phyloP scores from a whole-genome alignment of 2,797 vertebrate genomes.

The Rhodeus uyekii region DNA sequence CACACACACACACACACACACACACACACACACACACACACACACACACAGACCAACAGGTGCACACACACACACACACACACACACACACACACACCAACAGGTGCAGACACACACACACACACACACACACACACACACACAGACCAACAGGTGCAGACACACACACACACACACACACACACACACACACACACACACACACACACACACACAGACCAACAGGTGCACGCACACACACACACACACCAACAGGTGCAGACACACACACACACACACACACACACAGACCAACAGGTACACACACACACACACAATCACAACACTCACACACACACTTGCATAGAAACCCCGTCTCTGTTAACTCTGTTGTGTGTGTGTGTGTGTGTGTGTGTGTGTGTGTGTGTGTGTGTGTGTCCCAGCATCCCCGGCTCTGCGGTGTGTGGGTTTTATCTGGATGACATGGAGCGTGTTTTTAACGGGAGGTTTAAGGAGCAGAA shows the following conservation, averaged over 20 bases:
- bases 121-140: neutral
- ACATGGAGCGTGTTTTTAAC: slow-evolving; percentile 90
- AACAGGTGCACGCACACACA: too few relatives aligned
- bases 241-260: too few relatives aligned
- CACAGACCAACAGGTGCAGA: neutral
- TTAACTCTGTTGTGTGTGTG: too few relatives aligned
- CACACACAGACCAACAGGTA: too few relatives aligned
- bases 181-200: neutral
- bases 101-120: slow-evolving; percentile 74
- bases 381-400: too few relatives aligned
- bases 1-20: too few relatives aligned
- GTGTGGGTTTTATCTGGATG: slow-evolving; percentile 94
- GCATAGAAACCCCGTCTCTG: too few relatives aligned
- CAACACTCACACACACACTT: too few relatives aligned
- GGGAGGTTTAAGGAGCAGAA: slow-evolving; percentile 94
- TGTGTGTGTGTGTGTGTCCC: slow-evolving; percentile 32
- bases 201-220: neutral
- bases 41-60: slow-evolving; percentile 86
- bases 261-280: too few relatives aligned
- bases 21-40: neutral
- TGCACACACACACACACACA: slow-evolving; percentile 49
- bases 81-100: slow-evolving; percentile 83
- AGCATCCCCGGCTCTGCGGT: slow-evolving; percentile 95
- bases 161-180: neutral
- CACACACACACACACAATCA: too few relatives aligned